Base-by-base conservation (phyloP, 1,140 invertebrate genomes). In the Grapholita molesta region DNA sequence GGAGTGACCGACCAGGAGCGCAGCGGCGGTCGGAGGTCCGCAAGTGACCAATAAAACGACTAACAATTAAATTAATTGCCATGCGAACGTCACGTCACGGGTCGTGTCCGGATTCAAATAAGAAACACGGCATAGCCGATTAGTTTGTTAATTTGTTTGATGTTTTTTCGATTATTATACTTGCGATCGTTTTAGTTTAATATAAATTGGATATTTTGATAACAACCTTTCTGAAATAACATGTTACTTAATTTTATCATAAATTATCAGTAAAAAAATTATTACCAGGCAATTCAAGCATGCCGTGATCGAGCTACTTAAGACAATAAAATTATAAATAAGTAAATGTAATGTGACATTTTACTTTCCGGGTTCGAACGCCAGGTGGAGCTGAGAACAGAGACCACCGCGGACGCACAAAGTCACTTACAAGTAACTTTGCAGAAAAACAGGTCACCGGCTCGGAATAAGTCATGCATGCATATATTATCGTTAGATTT, bases 351-450 rank as follows among this genome's bases (percentile, higher is more conserved):
- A 48, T 48, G 42, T 80, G 84, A 83, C 82, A 87, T 88, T 87
- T 86, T 70, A 81, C 68, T 83, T 77, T 82, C 77, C 75, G 77
- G 72, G 75, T 81, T 75, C 73, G 79, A 68, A 69, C 75, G 77
- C 74, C 79, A 84, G 81, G 78, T 78, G 82, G 68, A 64, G 61
- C 66, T 48, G 55, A 25, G 11, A 24, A 23, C 23, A 18, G 57
- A 77, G 86, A 87, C 85, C 86, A 86, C 86, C 84, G 68, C 73
- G 71, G 72, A 52, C 76, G 76, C 82, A 72, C 87, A 90, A 90
- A 80, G 86, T 90, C 78, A 90, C 87, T 87, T 87, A 88, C 83
- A 86, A 86, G 77, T 90, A 80, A 90, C 87, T 84, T 89, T 89
- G 80, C 78, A 70, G 77, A 86, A 86, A 85, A 88, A 85, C 78